These are phyloP conservation scores for Siniperca scherzeri DNA, from an alignment of 2,797 vertebrate genomes.

Conservation along the genomic window DNA sequence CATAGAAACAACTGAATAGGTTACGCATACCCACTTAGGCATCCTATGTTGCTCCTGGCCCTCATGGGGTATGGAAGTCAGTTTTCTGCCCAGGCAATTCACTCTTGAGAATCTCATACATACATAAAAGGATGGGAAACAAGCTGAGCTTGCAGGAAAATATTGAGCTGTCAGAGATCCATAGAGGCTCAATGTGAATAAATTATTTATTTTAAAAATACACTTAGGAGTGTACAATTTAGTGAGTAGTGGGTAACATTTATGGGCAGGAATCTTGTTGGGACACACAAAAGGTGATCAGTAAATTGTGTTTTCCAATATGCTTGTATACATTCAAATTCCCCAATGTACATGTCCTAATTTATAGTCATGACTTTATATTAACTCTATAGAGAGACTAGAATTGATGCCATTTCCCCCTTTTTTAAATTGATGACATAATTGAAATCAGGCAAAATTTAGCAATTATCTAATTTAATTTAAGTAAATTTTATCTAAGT, in stretches of 20 bases:
- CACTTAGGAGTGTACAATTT: constrained; percentile 23
- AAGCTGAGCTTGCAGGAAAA: constrained; percentile 65
- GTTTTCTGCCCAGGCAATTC: constrained; percentile 80
- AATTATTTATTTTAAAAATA: constrained; percentile 47
- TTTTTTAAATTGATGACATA: constrained; percentile 19
- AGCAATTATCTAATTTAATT: background rate
- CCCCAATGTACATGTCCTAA: background rate
- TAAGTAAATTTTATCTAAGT: background rate
- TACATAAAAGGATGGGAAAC: constrained; percentile 66
- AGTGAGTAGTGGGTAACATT: constrained; percentile 27
- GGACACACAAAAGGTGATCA: constrained; percentile 5
- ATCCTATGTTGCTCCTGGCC: constrained; percentile 45
- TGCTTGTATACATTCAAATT: constrained; percentile 6
- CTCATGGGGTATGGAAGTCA: constrained; percentile 72
- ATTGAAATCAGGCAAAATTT: constrained; percentile 27
- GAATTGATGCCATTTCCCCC: background rate
- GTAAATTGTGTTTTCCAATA: constrained; percentile 21
- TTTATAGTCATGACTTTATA: constrained; percentile 2
- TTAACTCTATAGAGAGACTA: background rate
- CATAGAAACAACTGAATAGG: constrained; percentile 17
- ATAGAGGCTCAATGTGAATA: constrained; percentile 49
- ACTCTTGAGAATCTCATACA: constrained; percentile 70
- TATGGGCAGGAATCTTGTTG: constrained; percentile 26
- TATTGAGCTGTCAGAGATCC: constrained; percentile 53
- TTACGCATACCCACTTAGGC: constrained; percentile 16